Evolutionary conservation across 2,797 vertebrate genomes (phyloP).

Genomic region (Rhyacichthys aspro): DNA sequence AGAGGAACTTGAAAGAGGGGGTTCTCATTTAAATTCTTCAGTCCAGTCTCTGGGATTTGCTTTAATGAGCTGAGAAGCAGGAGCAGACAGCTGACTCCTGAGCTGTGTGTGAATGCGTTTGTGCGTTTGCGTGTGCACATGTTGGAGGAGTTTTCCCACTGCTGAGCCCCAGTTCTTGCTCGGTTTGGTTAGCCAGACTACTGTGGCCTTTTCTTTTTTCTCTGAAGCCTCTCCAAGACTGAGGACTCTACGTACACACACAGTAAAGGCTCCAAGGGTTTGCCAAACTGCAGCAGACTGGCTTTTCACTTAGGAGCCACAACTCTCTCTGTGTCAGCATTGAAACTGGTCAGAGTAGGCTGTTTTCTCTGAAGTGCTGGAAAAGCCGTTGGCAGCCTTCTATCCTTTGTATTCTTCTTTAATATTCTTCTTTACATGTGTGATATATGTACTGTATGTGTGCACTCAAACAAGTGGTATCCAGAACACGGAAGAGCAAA

Average conservation of each 20-base stretch:
- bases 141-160: conserved; percentile 68
- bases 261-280: conserved; percentile 52
- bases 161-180: conserved; percentile 43
- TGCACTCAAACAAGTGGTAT: conserved; percentile 46
- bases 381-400: conserved; percentile 60
- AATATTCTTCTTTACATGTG: conserved; percentile 33
- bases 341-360: conserved; percentile 59
- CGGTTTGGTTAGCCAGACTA: conserved; percentile 59
- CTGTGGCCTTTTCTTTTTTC: conserved; percentile 53
- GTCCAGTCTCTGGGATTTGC: conserved; percentile 70
- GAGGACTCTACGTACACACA: conserved; percentile 32
- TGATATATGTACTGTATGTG: conserved; percentile 6
- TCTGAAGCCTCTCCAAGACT: conserved; percentile 70
- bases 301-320: conserved; percentile 65
- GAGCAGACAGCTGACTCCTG: conserved; percentile 80
- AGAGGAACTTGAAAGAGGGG: conserved; percentile 72
- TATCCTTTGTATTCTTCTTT: conserved; percentile 25
- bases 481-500: conserved; percentile 30
- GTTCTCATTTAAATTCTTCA: conserved; percentile 82
- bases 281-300: conserved; percentile 70
- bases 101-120: conserved; percentile 34
- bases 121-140: conserved; percentile 21
- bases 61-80: conserved; percentile 81
- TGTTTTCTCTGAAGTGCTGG: conserved; percentile 64
- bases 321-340: conserved; percentile 42